phyloP scores from a whole-genome alignment of 2,113 vertebrate species.

The Gymnarchus niloticus region DNA sequence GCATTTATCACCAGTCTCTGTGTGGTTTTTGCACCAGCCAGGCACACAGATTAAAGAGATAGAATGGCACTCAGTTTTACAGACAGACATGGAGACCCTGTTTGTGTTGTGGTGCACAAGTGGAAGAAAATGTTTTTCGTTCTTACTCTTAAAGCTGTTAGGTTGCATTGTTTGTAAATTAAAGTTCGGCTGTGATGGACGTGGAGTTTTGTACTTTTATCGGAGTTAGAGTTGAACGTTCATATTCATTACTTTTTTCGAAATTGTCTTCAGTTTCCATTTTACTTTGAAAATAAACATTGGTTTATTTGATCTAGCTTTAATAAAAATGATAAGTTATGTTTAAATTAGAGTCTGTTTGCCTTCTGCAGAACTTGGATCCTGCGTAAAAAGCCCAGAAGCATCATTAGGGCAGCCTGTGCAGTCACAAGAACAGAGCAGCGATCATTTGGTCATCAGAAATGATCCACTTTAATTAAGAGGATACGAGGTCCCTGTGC shows the following conservation, averaged over 20 bases:
- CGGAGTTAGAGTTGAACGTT: background rate
- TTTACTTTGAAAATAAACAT: background rate
- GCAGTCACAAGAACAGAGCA: background rate
- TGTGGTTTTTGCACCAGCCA: slow-evolving; percentile 10
- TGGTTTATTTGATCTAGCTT: background rate
- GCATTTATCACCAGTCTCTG: slow-evolving; percentile 26
- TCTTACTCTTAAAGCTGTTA: background rate
- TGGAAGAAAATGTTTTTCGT: background rate
- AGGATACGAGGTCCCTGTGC: slow-evolving; percentile 23
- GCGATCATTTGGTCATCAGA: background rate
- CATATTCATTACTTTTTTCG: background rate
- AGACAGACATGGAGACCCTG: background rate
- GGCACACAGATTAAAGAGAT: slow-evolving; percentile 7
- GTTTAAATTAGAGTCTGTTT: background rate
- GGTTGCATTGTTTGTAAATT: background rate
- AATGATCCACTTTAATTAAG: slow-evolving; percentile 10
- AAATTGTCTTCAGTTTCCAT: background rate
- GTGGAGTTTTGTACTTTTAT: background rate
- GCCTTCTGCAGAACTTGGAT: background rate
- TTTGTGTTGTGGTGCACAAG: background rate
- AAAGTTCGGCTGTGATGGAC: background rate
- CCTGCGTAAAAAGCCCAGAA: background rate
- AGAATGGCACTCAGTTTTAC: background rate
- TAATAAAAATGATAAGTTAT: background rate
- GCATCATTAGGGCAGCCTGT: background rate